Evolutionary conservation across 2,888 invertebrate genomes (phyloP), one percentile per base, ranked within the genome.

Genomic region (Cyclophora albipunctata): DNA sequence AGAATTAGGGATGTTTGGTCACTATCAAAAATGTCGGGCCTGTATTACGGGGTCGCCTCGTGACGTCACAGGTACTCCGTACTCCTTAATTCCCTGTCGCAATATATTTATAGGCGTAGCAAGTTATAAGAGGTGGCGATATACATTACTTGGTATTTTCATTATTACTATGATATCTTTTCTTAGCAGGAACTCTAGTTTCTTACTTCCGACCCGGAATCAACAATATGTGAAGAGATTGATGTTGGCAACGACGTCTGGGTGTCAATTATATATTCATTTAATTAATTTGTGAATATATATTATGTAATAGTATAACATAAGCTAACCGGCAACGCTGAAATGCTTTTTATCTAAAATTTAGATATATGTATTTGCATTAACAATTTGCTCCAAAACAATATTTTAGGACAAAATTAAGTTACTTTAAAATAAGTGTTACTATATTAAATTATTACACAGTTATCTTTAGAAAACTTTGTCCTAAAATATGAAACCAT

Each of bases 41-140:
- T 74, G 71, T 69, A 69, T 74, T 70, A 68, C 67, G 64, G 63
- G 64, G 67, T 66, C 64, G 66, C 63, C 70, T 62, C 68, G 54
- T 62, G 62, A 73, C 67, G 69, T 71, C 67, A 69, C 78, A 77
- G 78, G 81, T 80, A 78, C 34, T 33, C 34, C 34, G 33, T 69
- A 65, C 73, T 57, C 71, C 66, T 69, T 69, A 73, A 75, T 76
- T 72, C 70, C 66, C 66, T 57, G 55, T 57, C 52, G 55, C 40
- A 49, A 48, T 49, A 34, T 43, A 57, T 52, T 52, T 56, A 37
- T 49, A 50, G 35, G 34, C 62, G 68, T 66, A 50, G 3, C 52
- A 74, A 73, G 67, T 60, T 42, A 64, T 3, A 55, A 65, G 59
- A 53, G 34, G 34, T 33, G 33, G 43, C 43, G 43, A 4, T 43